Evolutionary conservation across 2,888 invertebrate species (phyloP).

Genomic region (Drosophila atroscutellata): DNA sequence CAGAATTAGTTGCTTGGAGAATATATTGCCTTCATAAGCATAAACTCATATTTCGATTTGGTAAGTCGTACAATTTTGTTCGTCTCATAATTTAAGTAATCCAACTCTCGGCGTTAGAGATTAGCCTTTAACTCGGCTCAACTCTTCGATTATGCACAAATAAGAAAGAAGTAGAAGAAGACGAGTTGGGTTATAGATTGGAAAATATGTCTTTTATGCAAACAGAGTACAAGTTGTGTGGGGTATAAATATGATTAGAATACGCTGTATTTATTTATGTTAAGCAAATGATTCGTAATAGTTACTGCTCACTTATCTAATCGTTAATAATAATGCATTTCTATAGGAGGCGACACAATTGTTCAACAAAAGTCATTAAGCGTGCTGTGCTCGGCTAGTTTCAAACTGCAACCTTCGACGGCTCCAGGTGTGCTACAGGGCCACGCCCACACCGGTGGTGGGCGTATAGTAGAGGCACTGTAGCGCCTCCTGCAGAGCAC

Average conservation of each 20-base stretch:
- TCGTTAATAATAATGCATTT: slow-evolving; percentile 21
- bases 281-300: neutral
- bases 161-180: neutral
- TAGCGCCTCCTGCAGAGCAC: slow-evolving; percentile 95
- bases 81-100: neutral
- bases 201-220: slow-evolving; percentile 9
- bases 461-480: slow-evolving; percentile 87
- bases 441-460: slow-evolving; percentile 39
- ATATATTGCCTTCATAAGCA: no score
- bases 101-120: neutral
- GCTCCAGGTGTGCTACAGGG: slow-evolving; percentile 2
- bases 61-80: neutral
- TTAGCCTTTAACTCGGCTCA: neutral
- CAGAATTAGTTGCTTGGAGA: no score
- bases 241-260: slow-evolving; percentile 38
- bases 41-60: no score
- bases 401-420: neutral
- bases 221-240: slow-evolving; percentile 10
- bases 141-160: no score
- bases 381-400: slow-evolving; percentile 46
- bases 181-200: neutral
- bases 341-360: slow-evolving; percentile 50
- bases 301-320: slow-evolving; percentile 8
- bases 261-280: neutral
- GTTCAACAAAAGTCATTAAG: slow-evolving; percentile 63